phyloP scores from a whole-genome alignment of 1,140 invertebrate genomes.

The Drosophila pseudoobscura region DNA sequence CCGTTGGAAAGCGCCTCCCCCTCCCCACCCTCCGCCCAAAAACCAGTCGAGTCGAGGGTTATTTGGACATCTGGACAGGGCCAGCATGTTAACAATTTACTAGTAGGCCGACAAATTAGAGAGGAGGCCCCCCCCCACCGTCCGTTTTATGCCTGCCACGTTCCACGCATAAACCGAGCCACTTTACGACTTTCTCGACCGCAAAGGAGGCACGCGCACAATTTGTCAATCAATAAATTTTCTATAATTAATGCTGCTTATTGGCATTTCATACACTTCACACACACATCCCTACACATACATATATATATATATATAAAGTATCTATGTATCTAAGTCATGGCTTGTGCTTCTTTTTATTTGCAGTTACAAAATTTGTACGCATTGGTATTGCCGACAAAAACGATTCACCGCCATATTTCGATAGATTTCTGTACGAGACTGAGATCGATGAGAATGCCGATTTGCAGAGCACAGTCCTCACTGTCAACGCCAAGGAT shows the following conservation, averaged over 20 bases:
- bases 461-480: conserved; percentile 87
- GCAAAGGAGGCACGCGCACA: conserved; percentile 63
- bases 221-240: conserved; percentile 82
- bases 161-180: conserved; percentile 64
- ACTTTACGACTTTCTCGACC: conserved; percentile 59
- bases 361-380: conserved; percentile 85
- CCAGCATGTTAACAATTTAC: conserved; percentile 18
- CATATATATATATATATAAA: conserved; percentile 25
- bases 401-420: conserved; percentile 89
- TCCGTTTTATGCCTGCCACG: conserved; percentile 69
- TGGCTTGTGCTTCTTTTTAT: conserved; percentile 53
- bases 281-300: conserved; percentile 7
- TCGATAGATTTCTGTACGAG: conserved; percentile 88
- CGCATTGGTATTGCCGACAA: conserved; percentile 85
- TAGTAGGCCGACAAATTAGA: not conserved
- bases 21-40: too few species aligned
- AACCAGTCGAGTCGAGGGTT: not conserved
- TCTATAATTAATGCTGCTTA: conserved; percentile 78
- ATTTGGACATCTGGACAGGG: conserved; percentile 2
- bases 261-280: conserved; percentile 71
- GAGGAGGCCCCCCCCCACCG: not conserved
- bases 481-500: conserved; percentile 88
- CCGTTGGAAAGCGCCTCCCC: too few species aligned
- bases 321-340: conserved; percentile 28
- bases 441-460: conserved; percentile 89